phyloP scores from a whole-genome alignment of 2,797 vertebrate genomes.

The Lepus townsendii region DNA sequence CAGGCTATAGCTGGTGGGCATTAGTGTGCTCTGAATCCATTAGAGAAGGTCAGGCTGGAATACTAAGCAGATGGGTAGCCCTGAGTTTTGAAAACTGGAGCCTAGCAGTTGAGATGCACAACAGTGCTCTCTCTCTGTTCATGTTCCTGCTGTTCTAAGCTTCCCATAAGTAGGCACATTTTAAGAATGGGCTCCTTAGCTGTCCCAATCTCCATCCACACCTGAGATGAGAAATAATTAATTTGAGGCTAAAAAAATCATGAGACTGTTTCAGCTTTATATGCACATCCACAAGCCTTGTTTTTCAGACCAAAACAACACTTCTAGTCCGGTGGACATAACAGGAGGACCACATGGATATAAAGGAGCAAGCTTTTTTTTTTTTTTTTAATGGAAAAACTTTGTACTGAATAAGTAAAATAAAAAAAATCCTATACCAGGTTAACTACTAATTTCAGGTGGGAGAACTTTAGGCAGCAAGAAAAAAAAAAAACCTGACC shows the following conservation, averaged over 20 bases:
- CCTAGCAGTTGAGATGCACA: background rate
- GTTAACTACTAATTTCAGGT: slow-evolving; percentile 61
- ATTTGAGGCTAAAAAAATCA: slow-evolving; percentile 58
- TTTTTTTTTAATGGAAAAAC: background rate
- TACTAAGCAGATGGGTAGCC: slow-evolving; percentile 60
- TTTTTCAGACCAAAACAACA: slow-evolving; percentile 47
- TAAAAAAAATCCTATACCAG: slow-evolving; percentile 25
- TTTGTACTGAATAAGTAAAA: slow-evolving; percentile 31
- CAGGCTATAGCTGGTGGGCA: slow-evolving; percentile 64
- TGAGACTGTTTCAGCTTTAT: slow-evolving; percentile 11
- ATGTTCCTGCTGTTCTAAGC: background rate
- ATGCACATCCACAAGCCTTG: background rate
- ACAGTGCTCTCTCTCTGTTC: background rate
- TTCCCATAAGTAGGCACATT: background rate
- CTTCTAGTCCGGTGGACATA: background rate
- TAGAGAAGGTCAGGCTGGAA: slow-evolving; percentile 63
- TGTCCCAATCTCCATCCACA: slow-evolving; percentile 62
- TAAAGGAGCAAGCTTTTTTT: background rate
- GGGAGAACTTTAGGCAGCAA: slow-evolving; percentile 56
- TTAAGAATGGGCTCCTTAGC: slow-evolving; percentile 27
- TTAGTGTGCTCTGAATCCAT: slow-evolving; percentile 60
- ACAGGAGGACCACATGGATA: background rate
- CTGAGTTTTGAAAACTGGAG: slow-evolving; percentile 31
- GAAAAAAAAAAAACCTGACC: background rate
- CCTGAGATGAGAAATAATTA: slow-evolving; percentile 35